Percentiles rank a stretch among this genome's conserved stretches.
Evolutionary conservation across 2,888 invertebrate genomes (phyloP).

Genomic region (Chrysolina oricalcia): DNA sequence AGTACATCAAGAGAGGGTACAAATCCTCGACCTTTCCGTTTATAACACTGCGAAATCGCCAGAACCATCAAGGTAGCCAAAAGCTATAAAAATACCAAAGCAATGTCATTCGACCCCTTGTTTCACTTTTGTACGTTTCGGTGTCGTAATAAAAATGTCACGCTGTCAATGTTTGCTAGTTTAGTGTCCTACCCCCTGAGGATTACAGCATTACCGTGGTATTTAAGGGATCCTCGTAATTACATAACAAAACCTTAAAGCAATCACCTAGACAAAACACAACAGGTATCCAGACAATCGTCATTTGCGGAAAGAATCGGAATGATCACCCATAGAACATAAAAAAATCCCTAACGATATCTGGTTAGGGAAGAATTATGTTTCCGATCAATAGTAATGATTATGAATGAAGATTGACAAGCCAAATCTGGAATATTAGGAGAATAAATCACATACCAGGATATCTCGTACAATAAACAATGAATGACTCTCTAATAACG

Average conservation of each 20-base stretch:
- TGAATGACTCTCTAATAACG: no score
- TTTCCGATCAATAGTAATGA: not conserved
- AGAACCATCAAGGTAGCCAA: not conserved
- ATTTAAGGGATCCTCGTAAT: conserved; percentile 13
- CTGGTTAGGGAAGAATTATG: conserved; percentile 13
- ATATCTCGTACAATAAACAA: no score
- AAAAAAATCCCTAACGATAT: not conserved
- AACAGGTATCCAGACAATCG: conserved; percentile 25
- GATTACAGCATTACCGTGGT: conserved; percentile 17
- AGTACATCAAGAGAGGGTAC: not conserved
- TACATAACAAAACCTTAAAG: conserved; percentile 17
- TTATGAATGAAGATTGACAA: not conserved
- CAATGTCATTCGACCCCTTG: conserved; percentile 4
- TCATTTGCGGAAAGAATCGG: conserved; percentile 17
- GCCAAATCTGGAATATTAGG: not conserved
- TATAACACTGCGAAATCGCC: not conserved
- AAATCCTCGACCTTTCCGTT: not conserved
- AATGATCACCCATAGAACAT: conserved; percentile 22
- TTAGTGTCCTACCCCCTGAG: conserved; percentile 32
- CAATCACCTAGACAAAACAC: conserved; percentile 23
- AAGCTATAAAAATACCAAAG: conserved; percentile 17
- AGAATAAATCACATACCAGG: no score
- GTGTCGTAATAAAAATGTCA: conserved; percentile 32
- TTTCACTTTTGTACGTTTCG: conserved; percentile 12
- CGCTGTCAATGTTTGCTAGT: conserved; percentile 30